Conservation (phyloP, 2,888 invertebrate species). For the Philereme vetulata region DNA sequence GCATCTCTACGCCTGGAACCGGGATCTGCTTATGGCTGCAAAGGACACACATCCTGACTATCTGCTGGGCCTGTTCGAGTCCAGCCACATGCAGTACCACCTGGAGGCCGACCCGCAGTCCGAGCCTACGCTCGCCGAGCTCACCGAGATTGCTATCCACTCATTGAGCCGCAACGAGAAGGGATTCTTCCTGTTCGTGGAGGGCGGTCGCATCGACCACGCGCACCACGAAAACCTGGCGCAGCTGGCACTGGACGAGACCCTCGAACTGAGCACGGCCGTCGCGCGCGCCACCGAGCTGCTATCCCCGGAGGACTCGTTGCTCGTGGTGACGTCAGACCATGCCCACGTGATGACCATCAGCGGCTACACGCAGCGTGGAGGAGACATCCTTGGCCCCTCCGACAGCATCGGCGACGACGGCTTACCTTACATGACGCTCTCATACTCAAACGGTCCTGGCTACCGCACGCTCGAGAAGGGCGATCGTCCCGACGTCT, state of each 20-base stretch:
- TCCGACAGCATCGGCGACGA: constrained; percentile 72
- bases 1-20: constrained; percentile 83
- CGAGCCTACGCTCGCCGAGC: constrained; percentile 75
- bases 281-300: constrained; percentile 73
- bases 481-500: constrained; percentile 75
- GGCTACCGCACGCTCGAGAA: constrained; percentile 67
- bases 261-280: constrained; percentile 86
- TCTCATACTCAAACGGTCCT: constrained; percentile 86
- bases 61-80: constrained; percentile 85
- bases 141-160: constrained; percentile 86
- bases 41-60: constrained; percentile 82
- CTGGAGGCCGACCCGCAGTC: constrained; percentile 74
- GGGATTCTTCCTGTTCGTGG: constrained; percentile 92
- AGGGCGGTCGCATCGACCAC: constrained; percentile 87
- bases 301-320: constrained; percentile 85
- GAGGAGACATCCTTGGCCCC: constrained; percentile 65
- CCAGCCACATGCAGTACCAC: constrained; percentile 87
- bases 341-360: constrained; percentile 89
- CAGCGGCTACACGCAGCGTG: constrained; percentile 86
- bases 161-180: constrained; percentile 85
- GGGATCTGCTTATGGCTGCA: constrained; percentile 76
- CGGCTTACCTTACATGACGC: constrained; percentile 82
- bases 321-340: constrained; percentile 91
- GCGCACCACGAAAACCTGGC: constrained; percentile 86
- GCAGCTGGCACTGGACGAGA: constrained; percentile 86